phyloP scores from a whole-genome alignment of 1,140 invertebrate genomes.

The Achatina immaculata region DNA sequence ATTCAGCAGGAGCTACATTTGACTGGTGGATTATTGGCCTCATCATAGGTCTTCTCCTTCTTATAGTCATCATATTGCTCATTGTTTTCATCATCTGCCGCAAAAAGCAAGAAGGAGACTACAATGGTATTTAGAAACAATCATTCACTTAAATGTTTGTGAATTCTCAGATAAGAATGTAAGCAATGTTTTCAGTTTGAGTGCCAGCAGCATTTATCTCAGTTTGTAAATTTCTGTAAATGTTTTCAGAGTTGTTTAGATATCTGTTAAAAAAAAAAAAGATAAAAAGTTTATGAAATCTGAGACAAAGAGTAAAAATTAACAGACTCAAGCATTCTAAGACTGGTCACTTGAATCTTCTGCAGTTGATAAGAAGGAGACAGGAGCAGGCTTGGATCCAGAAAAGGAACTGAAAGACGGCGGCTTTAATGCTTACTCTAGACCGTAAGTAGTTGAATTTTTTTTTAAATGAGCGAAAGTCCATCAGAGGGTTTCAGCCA shows the following conservation, averaged over 20 bases:
- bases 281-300: too few relatives aligned
- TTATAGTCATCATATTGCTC: conserved; percentile 46
- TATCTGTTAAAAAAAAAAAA: too few relatives aligned
- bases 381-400: conserved; percentile 10
- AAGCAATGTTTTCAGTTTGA: too few relatives aligned
- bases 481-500: background rate
- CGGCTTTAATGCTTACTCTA: conserved; percentile 12
- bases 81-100: conserved; percentile 47
- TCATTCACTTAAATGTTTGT: too few relatives aligned
- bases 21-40: conserved; percentile 51
- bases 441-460: conserved; percentile 27
- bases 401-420: conserved; percentile 20
- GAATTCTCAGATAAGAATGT: too few relatives aligned
- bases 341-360: background rate
- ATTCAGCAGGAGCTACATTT: conserved; percentile 9
- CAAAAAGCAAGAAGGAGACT: conserved; percentile 47
- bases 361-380: conserved; percentile 25
- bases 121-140: conserved; percentile 38
- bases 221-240: too few relatives aligned
- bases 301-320: too few relatives aligned
- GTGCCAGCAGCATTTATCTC: too few relatives aligned
- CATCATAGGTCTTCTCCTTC: conserved; percentile 45
- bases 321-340: too few relatives aligned
- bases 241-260: too few relatives aligned
- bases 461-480: background rate